Base-by-base conservation (phyloP, 2,797 vertebrate genomes). In the Zenarchopterus dispar region DNA sequence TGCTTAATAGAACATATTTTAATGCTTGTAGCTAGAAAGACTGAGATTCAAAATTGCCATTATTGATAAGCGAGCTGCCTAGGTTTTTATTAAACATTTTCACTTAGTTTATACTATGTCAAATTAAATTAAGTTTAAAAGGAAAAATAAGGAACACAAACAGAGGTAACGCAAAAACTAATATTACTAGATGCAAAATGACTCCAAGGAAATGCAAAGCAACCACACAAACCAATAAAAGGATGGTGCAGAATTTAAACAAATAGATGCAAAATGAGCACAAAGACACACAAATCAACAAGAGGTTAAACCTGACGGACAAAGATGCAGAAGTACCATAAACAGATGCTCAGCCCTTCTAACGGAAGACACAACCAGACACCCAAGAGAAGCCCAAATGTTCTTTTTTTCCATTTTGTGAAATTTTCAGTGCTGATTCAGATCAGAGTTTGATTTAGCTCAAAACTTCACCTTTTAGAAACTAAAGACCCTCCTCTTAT, bases 11-110 rank as follows among this genome's bases (percentile, higher is more conserved):
- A n/a, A 19, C 4, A 15, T 1, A 13, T 39, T 39, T 39, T 15
- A 15, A 15, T 39, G 36, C 4, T 5, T 23, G 31, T 17, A 24
- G 46, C 39, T 28, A 18, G 24, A 13, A 42, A 36, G 53, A 21
- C 3, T n/a, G 36, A 62, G 41, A 18, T 46, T 22, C 39, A 63
- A 42, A 50, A 60, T 70, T 62, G 26, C 19, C 31, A 10, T 43
- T 1, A 17, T 42, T 24, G 21, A 28, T 31, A 22, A 39, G n/a
- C 11, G 1, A 3, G 28, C 28, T 28, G 28, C 28, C 28, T 28
- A 1, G 7, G 28, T 28, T 28, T 28, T 28, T 28, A 28, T 28
- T 7, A 28, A 15, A 39, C 13, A 39, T 39, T 39, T 15, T 39
- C 36, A 1, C 36, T 39, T 39, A 39, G 36, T 39, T 39, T 5